Evolutionary conservation across 2,113 vertebrate species (phyloP).

Genomic region (Manacus vitellinus): DNA sequence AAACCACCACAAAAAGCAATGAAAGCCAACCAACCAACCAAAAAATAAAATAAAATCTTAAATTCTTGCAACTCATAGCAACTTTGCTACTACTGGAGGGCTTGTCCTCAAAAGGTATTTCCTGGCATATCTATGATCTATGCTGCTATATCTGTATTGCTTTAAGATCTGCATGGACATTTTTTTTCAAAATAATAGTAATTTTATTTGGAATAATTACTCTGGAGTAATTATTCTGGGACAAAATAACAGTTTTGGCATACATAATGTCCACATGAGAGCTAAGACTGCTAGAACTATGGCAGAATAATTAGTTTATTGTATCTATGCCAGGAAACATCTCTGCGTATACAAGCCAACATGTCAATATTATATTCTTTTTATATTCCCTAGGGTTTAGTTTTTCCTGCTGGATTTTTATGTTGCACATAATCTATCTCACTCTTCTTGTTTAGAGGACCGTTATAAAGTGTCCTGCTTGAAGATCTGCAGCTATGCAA

Average conservation of each 20-base stretch:
- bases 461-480: background rate
- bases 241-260: background rate
- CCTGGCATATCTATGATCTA: background rate
- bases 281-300: background rate
- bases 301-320: background rate
- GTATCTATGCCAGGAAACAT: background rate
- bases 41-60: background rate
- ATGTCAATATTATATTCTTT: background rate
- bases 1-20: background rate
- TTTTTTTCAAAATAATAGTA: background rate
- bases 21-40: background rate
- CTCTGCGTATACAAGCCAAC: background rate
- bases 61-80: background rate
- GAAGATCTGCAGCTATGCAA: background rate
- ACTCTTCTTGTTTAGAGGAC: background rate
- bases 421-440: background rate
- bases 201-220: conserved; percentile 27
- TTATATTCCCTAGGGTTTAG: background rate
- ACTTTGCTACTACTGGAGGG: background rate
- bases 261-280: background rate
- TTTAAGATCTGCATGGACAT: background rate
- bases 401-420: background rate
- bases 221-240: background rate
- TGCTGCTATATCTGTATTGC: background rate
- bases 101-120: background rate